Base-by-base conservation (phyloP, 2,797 vertebrate genomes). In the Iguana delicatissima region DNA sequence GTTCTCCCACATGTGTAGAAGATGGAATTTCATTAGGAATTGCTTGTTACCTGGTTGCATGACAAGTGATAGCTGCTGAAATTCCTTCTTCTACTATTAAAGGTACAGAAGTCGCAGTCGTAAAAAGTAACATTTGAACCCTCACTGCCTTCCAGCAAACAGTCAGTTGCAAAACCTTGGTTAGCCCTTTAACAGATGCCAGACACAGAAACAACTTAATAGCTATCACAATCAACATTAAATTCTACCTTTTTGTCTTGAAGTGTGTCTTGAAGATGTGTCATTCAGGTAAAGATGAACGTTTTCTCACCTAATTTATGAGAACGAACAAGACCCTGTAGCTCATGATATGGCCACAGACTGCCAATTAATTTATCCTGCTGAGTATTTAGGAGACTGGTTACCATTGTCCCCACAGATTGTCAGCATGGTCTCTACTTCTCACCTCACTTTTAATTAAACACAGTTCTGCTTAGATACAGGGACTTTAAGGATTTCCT, bases 241-340 rank as follows among this genome's bases (percentile, higher is more conserved):
- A 42, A 79, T 84, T 42, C 59, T 32, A 16, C 24, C 69, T 24
- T 80, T 77, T 79, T 87, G 12, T 35, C 42, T 87, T 77, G 42
- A 87, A 46, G n/a, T 82, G 69, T 22, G 59, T n/a, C 59, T 67
- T 90, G 57, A 81, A 91, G 89, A 91, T 77, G 57, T 6, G 77
- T 67, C 85, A 76, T 87, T 81, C 72, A 87, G 59, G 86, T n/a
- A 94, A 80, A 74, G 86, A 76, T 91, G 91, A 92, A 81, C 64
- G 77, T 91, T 93, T 86, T 90, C 93, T 22, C 94, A 81, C 38
- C 88, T 84, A 94, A 92, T 95, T 95, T 92, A 91, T 92, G 81
- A 93, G n/a, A 92, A 46, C 32, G 91, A 89, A 80, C 24, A 91
- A 84, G 91, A 62, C 67, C 79, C 80, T 86, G 29, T 32, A 93